Conservation (phyloP, 2,797 vertebrate genomes). For the Dendrocincla fuliginosa region DNA sequence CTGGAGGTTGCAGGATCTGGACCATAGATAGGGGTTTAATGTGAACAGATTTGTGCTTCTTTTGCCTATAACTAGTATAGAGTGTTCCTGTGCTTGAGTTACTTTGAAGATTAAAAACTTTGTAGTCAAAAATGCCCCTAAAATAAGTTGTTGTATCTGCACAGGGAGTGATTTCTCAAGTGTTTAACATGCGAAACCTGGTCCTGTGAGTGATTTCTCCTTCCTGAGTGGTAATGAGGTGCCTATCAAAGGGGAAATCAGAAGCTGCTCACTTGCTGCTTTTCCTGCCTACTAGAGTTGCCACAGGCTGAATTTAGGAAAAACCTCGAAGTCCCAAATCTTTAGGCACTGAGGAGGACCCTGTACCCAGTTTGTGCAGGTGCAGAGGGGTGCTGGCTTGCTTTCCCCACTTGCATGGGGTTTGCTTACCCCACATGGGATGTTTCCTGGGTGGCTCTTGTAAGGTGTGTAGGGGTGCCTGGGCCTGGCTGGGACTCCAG, state of each 20-base stretch:
- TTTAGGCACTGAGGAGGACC: background rate
- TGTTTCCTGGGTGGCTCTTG: background rate
- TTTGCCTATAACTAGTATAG: background rate
- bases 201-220: background rate
- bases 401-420: fast-evolving
- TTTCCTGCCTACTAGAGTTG: background rate
- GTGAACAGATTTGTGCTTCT: background rate
- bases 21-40: background rate
- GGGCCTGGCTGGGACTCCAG: background rate
- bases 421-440: background rate
- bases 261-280: background rate
- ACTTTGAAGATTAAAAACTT: background rate
- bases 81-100: background rate
- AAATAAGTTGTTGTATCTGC: background rate
- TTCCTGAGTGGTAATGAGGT: background rate
- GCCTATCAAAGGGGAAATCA: background rate
- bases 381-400: background rate
- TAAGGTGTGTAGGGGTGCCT: background rate
- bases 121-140: background rate
- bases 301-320: background rate
- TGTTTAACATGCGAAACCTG: background rate
- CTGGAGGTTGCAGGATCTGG: background rate
- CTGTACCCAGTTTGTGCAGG: background rate
- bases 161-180: background rate
- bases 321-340: background rate